Evolutionary conservation across 2,888 invertebrate genomes (phyloP).

Genomic region (Chymomyza caudatula): DNA sequence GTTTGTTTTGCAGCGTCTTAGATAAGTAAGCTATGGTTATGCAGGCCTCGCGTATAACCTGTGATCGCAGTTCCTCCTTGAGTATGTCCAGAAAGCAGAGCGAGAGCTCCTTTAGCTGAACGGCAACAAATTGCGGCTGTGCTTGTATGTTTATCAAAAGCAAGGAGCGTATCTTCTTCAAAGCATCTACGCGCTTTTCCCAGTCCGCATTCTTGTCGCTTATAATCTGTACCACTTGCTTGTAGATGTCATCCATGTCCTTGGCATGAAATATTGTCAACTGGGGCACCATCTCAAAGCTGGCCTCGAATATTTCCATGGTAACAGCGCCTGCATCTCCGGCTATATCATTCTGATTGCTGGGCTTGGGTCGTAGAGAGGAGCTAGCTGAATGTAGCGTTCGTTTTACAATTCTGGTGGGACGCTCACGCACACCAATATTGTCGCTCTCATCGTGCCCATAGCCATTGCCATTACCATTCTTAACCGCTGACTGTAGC

Average conservation of each 20-base stretch:
- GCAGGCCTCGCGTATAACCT: conserved; percentile 93
- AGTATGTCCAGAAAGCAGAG: conserved; percentile 89
- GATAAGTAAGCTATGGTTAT: conserved; percentile 95
- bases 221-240: conserved; percentile 85
- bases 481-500: conserved; percentile 83
- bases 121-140: conserved; percentile 84
- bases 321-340: conserved; percentile 91
- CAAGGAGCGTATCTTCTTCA: conserved; percentile 91
- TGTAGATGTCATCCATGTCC: conserved; percentile 90
- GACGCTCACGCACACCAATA: conserved; percentile 73
- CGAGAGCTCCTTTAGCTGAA: conserved; percentile 87
- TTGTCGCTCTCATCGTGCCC: conserved; percentile 79
- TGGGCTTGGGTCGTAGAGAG: conserved; percentile 68
- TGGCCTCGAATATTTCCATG: conserved; percentile 90
- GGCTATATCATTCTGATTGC: conserved; percentile 37
- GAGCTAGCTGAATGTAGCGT: conserved; percentile 73
- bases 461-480: conserved; percentile 57
- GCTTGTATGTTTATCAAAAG: conserved; percentile 87
- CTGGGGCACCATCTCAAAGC: conserved; percentile 90
- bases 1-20: conserved; percentile 88
- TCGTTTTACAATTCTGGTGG: conserved; percentile 79
- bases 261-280: conserved; percentile 89
- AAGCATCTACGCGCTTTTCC: conserved; percentile 94
- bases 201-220: conserved; percentile 92
- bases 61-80: conserved; percentile 93